Base-by-base conservation (phyloP, 2,888 invertebrate genomes). In the Phoronis australis region DNA sequence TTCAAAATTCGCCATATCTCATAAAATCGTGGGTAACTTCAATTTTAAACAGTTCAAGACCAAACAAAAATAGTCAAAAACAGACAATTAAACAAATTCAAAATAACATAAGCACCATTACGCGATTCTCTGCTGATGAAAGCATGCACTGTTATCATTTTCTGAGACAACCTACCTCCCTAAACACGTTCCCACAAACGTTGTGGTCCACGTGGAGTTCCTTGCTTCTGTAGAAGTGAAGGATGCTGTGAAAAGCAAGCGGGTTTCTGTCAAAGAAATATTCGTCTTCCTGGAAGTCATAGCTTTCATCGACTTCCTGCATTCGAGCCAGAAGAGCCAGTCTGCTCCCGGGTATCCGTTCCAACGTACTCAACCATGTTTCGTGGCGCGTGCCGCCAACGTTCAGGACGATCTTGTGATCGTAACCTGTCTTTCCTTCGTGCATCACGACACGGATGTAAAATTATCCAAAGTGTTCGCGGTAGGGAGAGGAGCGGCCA, bases 221-320 rank as follows among this genome's bases (percentile, higher is more conserved):
- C 23, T 71, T 70, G 0, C 68, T 66, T 2, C 75, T 51, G 50
- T 71, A 71, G 48, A 65, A 74, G 27, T 73, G 69, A 31, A 75
- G 56, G 6, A 75, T 61, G 21, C 64, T 55, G 1, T 66, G 60
- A 48, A 75, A 75, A 3, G 67, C 71, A 2, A 65, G 64, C 0
- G 74, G 69, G 50, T 75, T 69, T 15, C 72, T 53, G 54, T 75
- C 75, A 52, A 74, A 75, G 56, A 73, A 75, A 51, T 64, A 75
- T 49, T 75, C 73, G 3, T 60, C 48, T 2, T 52, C 53, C 18
- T 63, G 66, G 1, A 42, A 40, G 50, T 74, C 72, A 60, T 68
- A 75, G 1, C 56, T 62, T 42, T 70, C 71, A 51, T 75, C 75
- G 0, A 59, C 55, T 40, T 71, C 68, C 37, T 62, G 58, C 1